Percentiles rank a stretch among this genome's conserved stretches.
These are phyloP conservation scores for Philaenus spumarius DNA, from an alignment of 1,140 invertebrate species.

Conservation along the genomic window DNA sequence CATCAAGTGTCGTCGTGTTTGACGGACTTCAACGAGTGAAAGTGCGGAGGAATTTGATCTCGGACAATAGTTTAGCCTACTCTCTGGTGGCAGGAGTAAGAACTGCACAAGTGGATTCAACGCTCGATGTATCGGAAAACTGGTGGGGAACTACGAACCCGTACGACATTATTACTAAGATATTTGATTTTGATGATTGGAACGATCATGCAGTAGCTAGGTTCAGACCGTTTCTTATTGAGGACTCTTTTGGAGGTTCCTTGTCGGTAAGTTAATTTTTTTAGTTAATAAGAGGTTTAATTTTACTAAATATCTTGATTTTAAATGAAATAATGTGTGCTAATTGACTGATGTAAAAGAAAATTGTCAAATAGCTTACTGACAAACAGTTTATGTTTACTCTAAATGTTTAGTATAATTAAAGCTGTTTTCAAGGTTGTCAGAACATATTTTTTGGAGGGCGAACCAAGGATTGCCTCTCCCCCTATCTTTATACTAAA, in stretches of 20 bases:
- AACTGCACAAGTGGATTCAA: slow-evolving; percentile 81
- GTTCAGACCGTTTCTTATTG: slow-evolving; percentile 79
- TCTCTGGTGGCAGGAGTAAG: slow-evolving; percentile 87
- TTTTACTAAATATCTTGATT: not conserved
- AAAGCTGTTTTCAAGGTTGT: too few relatives aligned
- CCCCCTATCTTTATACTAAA: too few relatives aligned
- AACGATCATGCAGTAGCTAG: slow-evolving; percentile 92
- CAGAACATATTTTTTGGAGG: too few relatives aligned
- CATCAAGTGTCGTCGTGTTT: slow-evolving; percentile 82
- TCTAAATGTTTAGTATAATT: too few relatives aligned
- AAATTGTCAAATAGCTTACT: too few relatives aligned
- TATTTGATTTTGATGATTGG: slow-evolving; percentile 99
- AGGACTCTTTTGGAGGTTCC: slow-evolving; percentile 64
- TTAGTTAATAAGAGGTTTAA: not conserved
- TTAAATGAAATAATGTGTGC: not conserved
- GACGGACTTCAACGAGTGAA: slow-evolving; percentile 92
- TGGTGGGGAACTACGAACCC: slow-evolving; percentile 88
- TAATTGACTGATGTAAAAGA: too few relatives aligned
- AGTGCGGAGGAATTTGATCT: slow-evolving; percentile 85
- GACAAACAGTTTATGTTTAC: too few relatives aligned
- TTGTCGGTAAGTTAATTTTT: slow-evolving; percentile 47
- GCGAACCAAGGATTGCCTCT: too few relatives aligned
- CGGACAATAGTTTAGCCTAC: slow-evolving; percentile 82
- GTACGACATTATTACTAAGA: slow-evolving; percentile 65
- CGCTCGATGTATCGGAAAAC: slow-evolving; percentile 84